Conservation (phyloP, 2,888 invertebrate genomes). For the Labia minor region DNA sequence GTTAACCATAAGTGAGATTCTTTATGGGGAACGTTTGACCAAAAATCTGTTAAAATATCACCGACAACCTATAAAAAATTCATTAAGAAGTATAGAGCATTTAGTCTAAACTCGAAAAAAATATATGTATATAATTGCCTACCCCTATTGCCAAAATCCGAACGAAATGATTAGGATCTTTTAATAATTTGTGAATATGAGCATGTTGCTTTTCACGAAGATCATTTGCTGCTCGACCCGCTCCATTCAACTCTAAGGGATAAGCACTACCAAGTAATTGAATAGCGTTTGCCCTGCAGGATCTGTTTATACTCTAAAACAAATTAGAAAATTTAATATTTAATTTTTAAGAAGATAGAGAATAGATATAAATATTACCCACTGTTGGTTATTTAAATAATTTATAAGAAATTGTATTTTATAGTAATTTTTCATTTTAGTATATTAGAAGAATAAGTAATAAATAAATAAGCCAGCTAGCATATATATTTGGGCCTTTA, state of each 20-base stretch:
- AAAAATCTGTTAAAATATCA: neutral
- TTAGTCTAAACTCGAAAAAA: no score
- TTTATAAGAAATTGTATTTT: no score
- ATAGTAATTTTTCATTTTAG: no score
- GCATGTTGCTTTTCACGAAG: neutral
- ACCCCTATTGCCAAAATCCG: neutral
- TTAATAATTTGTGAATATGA: neutral
- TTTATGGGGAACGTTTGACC: neutral
- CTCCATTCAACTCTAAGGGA: neutral
- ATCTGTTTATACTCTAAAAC: neutral
- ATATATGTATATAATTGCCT: neutral
- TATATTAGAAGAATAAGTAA: no score
- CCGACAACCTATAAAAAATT: neutral
- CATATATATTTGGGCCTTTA: no score
- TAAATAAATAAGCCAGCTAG: no score
- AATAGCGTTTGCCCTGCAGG: neutral
- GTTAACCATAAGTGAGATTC: neutral
- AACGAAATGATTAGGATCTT: neutral
- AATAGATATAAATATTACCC: no score
- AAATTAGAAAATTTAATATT: no score
- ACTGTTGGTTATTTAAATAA: no score
- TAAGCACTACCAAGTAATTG: neutral
- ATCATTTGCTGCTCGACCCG: neutral
- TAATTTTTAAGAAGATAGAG: no score
- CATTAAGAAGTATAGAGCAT: no score